Conservation (phyloP, 2,113 vertebrate genomes). For the Vanacampus margaritifer region DNA sequence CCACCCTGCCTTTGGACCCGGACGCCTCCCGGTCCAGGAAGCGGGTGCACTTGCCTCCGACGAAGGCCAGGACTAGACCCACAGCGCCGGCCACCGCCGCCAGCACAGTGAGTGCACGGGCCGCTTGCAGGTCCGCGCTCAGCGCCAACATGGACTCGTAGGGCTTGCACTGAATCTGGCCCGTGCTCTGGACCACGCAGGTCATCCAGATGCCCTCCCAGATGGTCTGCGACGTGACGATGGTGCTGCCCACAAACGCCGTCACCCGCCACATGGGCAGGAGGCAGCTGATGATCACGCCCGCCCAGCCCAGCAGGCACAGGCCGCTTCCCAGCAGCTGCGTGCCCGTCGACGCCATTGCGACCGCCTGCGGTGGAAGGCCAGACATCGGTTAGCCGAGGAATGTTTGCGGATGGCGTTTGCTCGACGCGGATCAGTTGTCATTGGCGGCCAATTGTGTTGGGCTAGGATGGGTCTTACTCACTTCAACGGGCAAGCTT, state of each 20-base stretch:
- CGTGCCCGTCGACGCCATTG: conserved; percentile 84
- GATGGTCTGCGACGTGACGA: conserved; percentile 81
- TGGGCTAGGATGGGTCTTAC: too few relatives aligned
- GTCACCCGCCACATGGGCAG: conserved; percentile 91
- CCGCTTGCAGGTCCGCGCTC: conserved; percentile 80
- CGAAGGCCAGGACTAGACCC: conserved; percentile 79
- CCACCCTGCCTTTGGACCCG: conserved; percentile 72
- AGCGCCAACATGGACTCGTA: conserved; percentile 84
- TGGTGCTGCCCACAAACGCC: conserved; percentile 84
- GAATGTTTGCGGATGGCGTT: too few relatives aligned
- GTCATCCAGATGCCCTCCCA: conserved; percentile 97
- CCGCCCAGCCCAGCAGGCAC: conserved; percentile 83
- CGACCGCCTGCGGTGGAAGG: not conserved
- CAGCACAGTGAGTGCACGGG: conserved; percentile 78
- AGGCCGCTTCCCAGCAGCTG: conserved; percentile 84
- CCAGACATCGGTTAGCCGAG: too few relatives aligned
- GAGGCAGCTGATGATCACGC: conserved; percentile 75
- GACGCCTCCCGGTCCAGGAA: conserved; percentile 77
- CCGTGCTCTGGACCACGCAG: conserved; percentile 90
- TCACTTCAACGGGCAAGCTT: too few relatives aligned
- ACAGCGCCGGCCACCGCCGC: conserved; percentile 69
- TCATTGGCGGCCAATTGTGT: too few relatives aligned
- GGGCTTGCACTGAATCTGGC: conserved; percentile 86
- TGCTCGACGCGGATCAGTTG: not conserved
- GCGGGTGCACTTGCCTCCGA: conserved; percentile 88